Evolutionary conservation across 2,113 vertebrate genomes (phyloP).

Genomic region (Ceyx margarethae): DNA sequence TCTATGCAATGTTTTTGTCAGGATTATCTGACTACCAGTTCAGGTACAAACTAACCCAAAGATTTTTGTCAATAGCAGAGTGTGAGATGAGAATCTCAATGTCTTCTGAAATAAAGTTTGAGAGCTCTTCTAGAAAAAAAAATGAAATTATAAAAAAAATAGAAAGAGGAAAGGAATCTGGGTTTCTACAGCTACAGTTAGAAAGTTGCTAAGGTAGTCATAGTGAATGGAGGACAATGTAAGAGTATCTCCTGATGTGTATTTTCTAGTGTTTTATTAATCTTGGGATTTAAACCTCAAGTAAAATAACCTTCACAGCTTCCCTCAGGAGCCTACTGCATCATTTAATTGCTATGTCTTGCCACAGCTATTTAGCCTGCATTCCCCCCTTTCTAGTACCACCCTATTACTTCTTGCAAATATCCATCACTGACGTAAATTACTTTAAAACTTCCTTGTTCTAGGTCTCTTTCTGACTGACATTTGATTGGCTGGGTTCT

Average conservation of each 20-base stretch:
- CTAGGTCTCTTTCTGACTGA: background rate
- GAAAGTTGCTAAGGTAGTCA: background rate
- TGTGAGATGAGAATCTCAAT: slow-evolving; percentile 26
- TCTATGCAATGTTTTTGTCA: slow-evolving; percentile 47
- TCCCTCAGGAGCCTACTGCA: background rate
- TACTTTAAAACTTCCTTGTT: background rate
- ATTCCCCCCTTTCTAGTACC: background rate
- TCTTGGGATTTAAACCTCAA: background rate
- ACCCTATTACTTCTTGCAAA: fast-evolving
- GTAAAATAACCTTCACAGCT: background rate
- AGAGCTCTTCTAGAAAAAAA: background rate
- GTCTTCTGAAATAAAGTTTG: slow-evolving; percentile 29
- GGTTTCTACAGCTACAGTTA: background rate
- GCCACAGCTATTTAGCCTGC: background rate
- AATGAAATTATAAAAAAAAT: background rate
- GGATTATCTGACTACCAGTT: slow-evolving; percentile 53
- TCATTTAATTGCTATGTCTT: background rate
- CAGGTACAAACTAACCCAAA: slow-evolving; percentile 46
- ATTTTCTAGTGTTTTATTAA: background rate
- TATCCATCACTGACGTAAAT: background rate
- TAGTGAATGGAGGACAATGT: background rate
- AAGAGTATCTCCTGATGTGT: background rate
- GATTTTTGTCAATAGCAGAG: slow-evolving; percentile 33
- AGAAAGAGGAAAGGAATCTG: background rate
- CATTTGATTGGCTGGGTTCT: background rate